These are phyloP conservation scores for Leptocoma aspasia DNA, from an alignment of 2,113 vertebrate species.

Conservation along the genomic window DNA sequence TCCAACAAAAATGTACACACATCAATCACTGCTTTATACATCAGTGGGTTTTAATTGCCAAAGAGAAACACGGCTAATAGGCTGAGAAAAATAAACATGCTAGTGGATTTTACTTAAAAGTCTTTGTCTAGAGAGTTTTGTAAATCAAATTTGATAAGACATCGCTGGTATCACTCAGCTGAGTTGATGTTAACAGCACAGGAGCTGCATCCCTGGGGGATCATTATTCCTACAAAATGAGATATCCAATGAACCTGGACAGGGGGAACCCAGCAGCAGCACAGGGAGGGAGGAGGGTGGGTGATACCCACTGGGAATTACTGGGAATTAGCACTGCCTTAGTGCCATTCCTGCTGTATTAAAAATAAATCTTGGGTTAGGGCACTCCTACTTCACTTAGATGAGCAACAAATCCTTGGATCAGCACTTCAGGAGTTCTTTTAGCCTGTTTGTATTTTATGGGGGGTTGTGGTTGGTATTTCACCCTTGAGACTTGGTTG, in stretches of 20 bases:
- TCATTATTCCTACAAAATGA: neutral
- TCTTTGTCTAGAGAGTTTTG: neutral
- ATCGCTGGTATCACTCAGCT: neutral
- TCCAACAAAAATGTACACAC: neutral
- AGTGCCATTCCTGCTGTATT: neutral
- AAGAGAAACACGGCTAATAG: constrained; percentile 16
- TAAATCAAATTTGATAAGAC: neutral
- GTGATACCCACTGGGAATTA: neutral
- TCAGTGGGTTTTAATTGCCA: constrained; percentile 23
- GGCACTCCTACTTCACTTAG: neutral
- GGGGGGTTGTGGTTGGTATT: neutral
- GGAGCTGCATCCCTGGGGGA: neutral
- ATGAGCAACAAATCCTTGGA: neutral
- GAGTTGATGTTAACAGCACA: neutral
- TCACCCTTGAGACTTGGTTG: neutral
- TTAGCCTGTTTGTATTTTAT: neutral
- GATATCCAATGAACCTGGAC: rapidly evolving
- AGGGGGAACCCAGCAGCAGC: neutral
- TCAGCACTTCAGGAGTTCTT: neutral
- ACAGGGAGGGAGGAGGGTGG: neutral
- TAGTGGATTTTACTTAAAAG: neutral
- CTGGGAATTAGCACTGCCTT: neutral
- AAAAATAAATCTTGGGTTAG: neutral
- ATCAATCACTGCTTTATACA: constrained; percentile 34
- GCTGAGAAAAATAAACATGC: neutral